A percentile compares a stretch with the other conserved stretches of the same genome.
These are phyloP conservation scores for Zaprionus tsacasi DNA, from an alignment of 1,140 invertebrate genomes.

Conservation along the genomic window DNA sequence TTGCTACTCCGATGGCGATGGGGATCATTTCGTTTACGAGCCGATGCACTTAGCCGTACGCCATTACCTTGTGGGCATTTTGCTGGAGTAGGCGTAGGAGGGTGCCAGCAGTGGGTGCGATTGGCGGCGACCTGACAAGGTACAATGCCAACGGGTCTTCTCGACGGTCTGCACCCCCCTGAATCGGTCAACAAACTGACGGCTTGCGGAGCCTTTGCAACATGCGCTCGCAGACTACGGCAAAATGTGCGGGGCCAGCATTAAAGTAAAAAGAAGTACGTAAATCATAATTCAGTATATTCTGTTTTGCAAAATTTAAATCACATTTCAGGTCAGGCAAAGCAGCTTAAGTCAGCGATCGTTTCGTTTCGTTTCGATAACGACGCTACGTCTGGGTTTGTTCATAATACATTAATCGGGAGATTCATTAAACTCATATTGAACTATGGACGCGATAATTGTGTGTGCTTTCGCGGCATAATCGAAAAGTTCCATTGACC, in stretches of 20 bases:
- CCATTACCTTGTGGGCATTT: conserved; percentile 64
- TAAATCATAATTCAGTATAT: conserved; percentile 57
- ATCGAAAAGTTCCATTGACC: conserved; percentile 70
- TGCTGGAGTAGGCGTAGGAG: conserved; percentile 43
- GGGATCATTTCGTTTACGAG: conserved; percentile 39
- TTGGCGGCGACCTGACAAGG: conserved; percentile 19
- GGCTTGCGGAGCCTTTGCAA: conserved; percentile 19
- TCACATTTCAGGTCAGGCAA: conserved; percentile 21
- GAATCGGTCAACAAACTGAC: conserved; percentile 68
- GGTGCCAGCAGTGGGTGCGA: background rate
- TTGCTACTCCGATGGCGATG: conserved; percentile 18
- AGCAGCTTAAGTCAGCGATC: conserved; percentile 30
- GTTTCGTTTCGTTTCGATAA: conserved; percentile 33
- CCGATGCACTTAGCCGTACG: conserved; percentile 41
- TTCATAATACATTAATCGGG: conserved; percentile 21
- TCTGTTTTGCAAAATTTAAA: conserved; percentile 8
- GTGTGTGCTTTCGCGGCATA: conserved; percentile 34
- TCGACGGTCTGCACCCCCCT: conserved; percentile 47
- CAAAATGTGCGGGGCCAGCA: conserved; percentile 73
- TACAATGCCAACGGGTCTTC: conserved; percentile 67
- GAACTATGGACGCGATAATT: conserved; percentile 60
- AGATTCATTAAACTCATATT: conserved; percentile 57
- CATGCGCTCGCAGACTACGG: conserved; percentile 30
- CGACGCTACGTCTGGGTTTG: background rate
- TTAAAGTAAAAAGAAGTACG: conserved; percentile 49